Conservation (phyloP, 2,797 vertebrate genomes). For the Falco columbarius region DNA sequence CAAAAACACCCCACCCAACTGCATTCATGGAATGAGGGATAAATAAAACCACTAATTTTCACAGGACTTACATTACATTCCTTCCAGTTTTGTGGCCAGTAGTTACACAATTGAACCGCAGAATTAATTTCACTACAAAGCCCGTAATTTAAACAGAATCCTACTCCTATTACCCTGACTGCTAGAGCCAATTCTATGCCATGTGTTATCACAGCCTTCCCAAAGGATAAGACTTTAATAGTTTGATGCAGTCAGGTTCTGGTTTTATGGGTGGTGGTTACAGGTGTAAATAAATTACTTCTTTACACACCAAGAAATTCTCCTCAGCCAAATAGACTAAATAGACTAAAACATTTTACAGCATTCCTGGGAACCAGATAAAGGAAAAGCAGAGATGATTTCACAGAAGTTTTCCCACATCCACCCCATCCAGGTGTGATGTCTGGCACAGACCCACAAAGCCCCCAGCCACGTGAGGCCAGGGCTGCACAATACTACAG, state of each 20-base stretch:
- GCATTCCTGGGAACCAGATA: background rate
- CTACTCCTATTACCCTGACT: background rate
- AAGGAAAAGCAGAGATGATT: background rate
- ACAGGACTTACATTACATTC: background rate
- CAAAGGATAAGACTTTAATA: background rate
- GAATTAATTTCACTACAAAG: background rate
- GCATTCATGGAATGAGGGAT: background rate
- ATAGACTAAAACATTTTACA: background rate
- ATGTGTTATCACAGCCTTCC: background rate
- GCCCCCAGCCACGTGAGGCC: accelerated
- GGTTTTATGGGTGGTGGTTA: background rate
- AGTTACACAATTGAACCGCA: background rate
- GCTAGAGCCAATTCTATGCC: background rate
- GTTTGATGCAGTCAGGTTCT: background rate
- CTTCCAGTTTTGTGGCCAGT: background rate
- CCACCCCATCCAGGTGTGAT: background rate
- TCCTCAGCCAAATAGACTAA: background rate
- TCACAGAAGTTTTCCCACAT: background rate
- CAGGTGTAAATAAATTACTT: background rate
- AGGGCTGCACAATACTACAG: background rate
- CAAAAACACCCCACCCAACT: background rate
- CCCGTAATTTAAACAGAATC: background rate
- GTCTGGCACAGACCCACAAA: background rate
- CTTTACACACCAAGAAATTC: background rate
- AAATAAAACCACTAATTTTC: background rate